Evolutionary conservation across 2,113 vertebrate species (phyloP).

Genomic region (Atractosteus spatula): DNA sequence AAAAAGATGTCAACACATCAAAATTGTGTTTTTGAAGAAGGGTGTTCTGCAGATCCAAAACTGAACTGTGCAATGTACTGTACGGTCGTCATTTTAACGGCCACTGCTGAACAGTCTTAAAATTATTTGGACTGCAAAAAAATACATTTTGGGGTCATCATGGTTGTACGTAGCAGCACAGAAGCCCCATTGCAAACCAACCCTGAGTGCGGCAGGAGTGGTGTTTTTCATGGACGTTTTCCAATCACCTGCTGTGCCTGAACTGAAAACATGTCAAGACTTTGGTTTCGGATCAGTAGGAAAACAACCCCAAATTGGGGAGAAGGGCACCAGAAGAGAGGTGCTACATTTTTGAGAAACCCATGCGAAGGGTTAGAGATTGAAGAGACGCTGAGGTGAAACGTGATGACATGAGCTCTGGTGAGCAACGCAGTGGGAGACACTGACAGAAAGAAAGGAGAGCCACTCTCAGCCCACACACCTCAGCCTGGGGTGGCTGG

Average conservation of each 20-base stretch:
- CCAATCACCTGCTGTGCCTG: not conserved
- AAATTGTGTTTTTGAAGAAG: too few relatives aligned
- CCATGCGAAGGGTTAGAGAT: not conserved
- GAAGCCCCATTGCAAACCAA: not conserved
- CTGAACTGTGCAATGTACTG: too few relatives aligned
- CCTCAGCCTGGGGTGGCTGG: too few relatives aligned
- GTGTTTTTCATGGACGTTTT: not conserved
- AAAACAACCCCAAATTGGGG: too few relatives aligned
- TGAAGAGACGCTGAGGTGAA: not conserved
- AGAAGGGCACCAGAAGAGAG: not conserved
- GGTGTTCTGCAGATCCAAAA: too few relatives aligned
- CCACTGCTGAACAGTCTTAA: not conserved
- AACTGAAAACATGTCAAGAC: not conserved
- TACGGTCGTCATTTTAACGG: too few relatives aligned
- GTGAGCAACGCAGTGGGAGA: too few relatives aligned
- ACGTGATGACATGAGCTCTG: not conserved
- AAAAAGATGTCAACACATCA: too few relatives aligned
- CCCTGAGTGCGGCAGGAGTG: not conserved
- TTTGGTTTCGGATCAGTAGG: not conserved
- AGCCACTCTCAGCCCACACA: too few relatives aligned
- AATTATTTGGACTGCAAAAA: not conserved
- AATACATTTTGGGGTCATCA: not conserved
- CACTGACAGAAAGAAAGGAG: too few relatives aligned
- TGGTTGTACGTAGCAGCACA: not conserved
- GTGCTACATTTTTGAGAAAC: not conserved